Evolutionary conservation across 2,797 vertebrate species (phyloP).

Genomic region (Echiichthys vipera): DNA sequence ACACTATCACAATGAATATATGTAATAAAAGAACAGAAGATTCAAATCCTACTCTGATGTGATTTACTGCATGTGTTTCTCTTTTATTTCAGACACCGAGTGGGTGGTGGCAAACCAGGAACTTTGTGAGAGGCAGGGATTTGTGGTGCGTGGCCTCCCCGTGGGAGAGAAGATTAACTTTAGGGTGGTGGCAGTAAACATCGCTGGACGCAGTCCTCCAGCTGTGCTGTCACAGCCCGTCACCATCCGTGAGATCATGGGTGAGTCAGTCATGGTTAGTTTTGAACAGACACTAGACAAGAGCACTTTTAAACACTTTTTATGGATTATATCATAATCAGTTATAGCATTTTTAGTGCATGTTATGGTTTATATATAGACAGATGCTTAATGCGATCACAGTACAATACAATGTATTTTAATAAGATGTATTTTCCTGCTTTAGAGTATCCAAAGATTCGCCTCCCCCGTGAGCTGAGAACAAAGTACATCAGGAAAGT

Average conservation of each 20-base stretch:
- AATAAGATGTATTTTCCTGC: constrained; percentile 20
- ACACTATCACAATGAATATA: constrained; percentile 1
- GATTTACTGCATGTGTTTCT: constrained; percentile 35
- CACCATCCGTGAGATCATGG: constrained; percentile 91
- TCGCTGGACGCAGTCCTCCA: constrained; percentile 87
- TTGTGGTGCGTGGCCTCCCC: constrained; percentile 86
- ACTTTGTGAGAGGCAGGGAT: constrained; percentile 87
- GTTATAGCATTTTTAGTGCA: background rate
- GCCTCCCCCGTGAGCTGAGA: constrained; percentile 90
- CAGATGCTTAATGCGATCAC: background rate
- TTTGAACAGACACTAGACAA: background rate
- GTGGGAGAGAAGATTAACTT: constrained; percentile 91
- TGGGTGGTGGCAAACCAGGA: constrained; percentile 88
- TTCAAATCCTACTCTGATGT: constrained; percentile 18
- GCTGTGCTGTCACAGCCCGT: constrained; percentile 86
- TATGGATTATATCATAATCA: background rate
- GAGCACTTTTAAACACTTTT: background rate
- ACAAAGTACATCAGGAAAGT: constrained; percentile 90
- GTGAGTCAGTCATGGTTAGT: constrained; percentile 75
- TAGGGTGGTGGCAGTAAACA: constrained; percentile 89
- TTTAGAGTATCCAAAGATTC: constrained; percentile 92
- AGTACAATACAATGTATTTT: background rate
- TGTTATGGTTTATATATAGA: background rate
- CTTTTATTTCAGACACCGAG: constrained; percentile 82
- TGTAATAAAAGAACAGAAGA: constrained; percentile 13